Evolutionary conservation across 2,797 vertebrate genomes (phyloP), one percentile per base, ranked within the genome.

Genomic region (Balearica regulorum): DNA sequence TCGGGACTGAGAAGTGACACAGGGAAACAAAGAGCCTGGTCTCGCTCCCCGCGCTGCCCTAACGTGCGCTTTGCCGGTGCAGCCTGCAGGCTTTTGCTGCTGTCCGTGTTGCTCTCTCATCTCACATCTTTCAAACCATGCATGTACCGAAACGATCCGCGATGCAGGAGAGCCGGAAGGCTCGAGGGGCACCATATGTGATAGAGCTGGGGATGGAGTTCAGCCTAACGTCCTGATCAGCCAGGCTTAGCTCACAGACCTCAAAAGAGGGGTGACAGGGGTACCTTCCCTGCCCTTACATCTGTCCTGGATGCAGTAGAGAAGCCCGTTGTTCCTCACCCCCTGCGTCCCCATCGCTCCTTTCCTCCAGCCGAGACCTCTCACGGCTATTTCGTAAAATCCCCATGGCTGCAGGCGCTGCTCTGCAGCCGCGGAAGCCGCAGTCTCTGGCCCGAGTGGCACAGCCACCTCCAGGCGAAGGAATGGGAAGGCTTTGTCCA

Each of bases 371-470:
- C 48, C 11, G 3, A 57, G 6, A 2, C n/a, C n/a, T 16, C 17
- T 26, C 49, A 1, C 0, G 12, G 39, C 61, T 65, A 0, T n/a
- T 66, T 5, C 2, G 0, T 3, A 5, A 28, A 26, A 10, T 17
- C 57, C 60, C 57, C 37, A 0, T 18, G 0, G 2, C 54, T 22
- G 75, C 55, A 5, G 73, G 8, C 3, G 0, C 31, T 7, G 53
- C 80, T 26, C 26, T 8, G 61, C 51, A 15, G 55, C 22, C 5
- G 8, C 46, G 17, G 65, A 39, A 64, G 75, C 85, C 3, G 1
- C 2, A 0, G 7, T 37, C 43, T 24, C 51, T 3, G 25, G 54
- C 60, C 43, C 1, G 5, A 44, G 86, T 0, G 31, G 81, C 87
- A 64, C 57, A 25, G 57, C 44, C 84, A 58, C 71, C 54, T 66